Conservation (phyloP, 2,113 vertebrate species). For the Rhinogobius similis region DNA sequence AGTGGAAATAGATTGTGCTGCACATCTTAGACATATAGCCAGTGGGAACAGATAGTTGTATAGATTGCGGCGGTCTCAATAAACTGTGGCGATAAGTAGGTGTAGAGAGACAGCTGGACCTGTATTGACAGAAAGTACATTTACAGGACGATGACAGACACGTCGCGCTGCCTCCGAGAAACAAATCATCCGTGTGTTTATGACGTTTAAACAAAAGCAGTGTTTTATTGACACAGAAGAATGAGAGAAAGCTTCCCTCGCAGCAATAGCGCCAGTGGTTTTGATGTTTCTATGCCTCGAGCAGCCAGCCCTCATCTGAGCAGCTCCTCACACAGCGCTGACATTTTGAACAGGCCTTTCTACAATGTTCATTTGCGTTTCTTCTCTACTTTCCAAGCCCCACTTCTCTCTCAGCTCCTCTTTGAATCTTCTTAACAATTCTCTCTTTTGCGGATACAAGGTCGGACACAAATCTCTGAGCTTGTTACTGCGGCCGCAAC, state of each 20-base stretch:
- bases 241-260: conserved; percentile 18
- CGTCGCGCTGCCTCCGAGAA: conserved; percentile 5
- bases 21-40: not conserved
- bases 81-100: conserved; percentile 96
- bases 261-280: conserved; percentile 10
- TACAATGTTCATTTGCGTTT: conserved; percentile 36
- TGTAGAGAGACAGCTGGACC: conserved; percentile 96
- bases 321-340: conserved; percentile 28
- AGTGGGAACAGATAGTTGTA: conserved; percentile 81
- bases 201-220: conserved; percentile 26
- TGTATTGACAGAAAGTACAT: conserved; percentile 48
- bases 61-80: conserved; percentile 99
- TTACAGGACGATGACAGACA: conserved; percentile 4
- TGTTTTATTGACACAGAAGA: conserved; percentile 18
- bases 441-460: not conserved
- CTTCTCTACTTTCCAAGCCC: conserved; percentile 9
- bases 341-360: conserved; percentile 41
- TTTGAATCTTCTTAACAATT: conserved; percentile 15
- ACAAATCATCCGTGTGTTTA: conserved; percentile 25
- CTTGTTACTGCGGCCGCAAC: conserved; percentile 52
- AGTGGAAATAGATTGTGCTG: not conserved
- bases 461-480: conserved; percentile 43
- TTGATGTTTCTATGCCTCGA: conserved; percentile 46
- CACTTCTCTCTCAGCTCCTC: conserved; percentile 10
- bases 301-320: conserved; percentile 34